Evolutionary conservation across 2,888 invertebrate species (phyloP).

Genomic region (Ophonus ardosiacus): DNA sequence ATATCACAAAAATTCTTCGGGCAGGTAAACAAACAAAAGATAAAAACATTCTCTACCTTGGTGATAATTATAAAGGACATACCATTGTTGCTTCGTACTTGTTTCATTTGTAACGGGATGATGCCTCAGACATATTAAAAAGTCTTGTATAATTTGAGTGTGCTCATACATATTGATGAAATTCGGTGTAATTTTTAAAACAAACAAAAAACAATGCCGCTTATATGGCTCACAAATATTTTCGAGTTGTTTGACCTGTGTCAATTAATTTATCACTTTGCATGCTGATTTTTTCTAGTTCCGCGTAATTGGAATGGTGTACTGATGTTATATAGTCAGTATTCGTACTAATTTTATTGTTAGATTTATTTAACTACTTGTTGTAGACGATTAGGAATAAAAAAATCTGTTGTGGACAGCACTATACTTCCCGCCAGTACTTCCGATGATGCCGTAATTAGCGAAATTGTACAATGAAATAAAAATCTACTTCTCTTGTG

Average conservation of each 20-base stretch:
- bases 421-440: too few relatives aligned
- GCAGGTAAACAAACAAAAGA: constrained; percentile 22
- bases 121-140: constrained; percentile 17
- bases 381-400: not conserved
- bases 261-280: constrained; percentile 42
- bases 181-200: constrained; percentile 31
- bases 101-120: constrained; percentile 1
- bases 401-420: too few relatives aligned
- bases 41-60: constrained; percentile 21
- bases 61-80: constrained; percentile 15
- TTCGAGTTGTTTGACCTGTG: constrained; percentile 29
- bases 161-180: constrained; percentile 36
- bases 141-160: constrained; percentile 6
- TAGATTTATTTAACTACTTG: constrained; percentile 11
- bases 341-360: constrained; percentile 5
- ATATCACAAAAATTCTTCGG: constrained; percentile 22
- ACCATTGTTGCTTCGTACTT: constrained; percentile 25
- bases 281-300: constrained; percentile 8
- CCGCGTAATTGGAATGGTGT: constrained; percentile 20
- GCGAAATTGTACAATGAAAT: too few relatives aligned
- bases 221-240: constrained; percentile 43
- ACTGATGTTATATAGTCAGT: not conserved
- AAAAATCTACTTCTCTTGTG: too few relatives aligned
- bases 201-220: constrained; percentile 36
- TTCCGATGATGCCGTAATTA: too few relatives aligned